phyloP scores from a whole-genome alignment of 2,113 vertebrate genomes.

The Lathamus discolor region DNA sequence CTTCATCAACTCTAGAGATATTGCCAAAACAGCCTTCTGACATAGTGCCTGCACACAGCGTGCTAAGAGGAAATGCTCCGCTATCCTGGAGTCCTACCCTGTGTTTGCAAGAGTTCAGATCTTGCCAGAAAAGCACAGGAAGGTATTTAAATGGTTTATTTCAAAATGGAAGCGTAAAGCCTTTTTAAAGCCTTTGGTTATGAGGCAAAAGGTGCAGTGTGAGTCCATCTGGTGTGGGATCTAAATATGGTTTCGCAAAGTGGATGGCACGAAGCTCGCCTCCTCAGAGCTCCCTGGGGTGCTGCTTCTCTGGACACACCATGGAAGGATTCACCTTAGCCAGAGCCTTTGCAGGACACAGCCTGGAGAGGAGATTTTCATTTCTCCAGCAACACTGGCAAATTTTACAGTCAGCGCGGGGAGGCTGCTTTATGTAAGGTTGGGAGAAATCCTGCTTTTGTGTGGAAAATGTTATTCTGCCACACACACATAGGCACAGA shows the following conservation, averaged over 20 bases:
- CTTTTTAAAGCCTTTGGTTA: neutral
- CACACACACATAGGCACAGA: neutral
- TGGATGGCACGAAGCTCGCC: fast-evolving
- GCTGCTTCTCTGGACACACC: neutral
- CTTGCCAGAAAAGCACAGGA: neutral
- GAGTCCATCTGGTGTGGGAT: neutral
- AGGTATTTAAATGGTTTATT: neutral
- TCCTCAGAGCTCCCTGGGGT: neutral
- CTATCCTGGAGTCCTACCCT: neutral
- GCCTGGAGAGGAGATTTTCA: neutral
- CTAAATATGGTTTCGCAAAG: neutral
- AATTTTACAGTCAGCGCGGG: neutral
- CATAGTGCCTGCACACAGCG: neutral
- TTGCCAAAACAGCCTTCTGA: neutral
- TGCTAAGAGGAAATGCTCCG: neutral
- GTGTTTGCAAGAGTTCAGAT: neutral
- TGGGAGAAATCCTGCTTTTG: neutral
- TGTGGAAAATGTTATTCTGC: neutral
- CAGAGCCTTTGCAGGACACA: neutral
- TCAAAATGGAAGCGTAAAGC: neutral
- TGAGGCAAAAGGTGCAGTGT: neutral
- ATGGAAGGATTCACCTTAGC: neutral
- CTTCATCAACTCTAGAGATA: neutral
- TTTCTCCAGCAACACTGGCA: neutral
- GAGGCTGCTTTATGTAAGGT: neutral